These are phyloP conservation scores for Periphyllus acericola DNA, from an alignment of 2,888 invertebrate species.

Conservation along the genomic window DNA sequence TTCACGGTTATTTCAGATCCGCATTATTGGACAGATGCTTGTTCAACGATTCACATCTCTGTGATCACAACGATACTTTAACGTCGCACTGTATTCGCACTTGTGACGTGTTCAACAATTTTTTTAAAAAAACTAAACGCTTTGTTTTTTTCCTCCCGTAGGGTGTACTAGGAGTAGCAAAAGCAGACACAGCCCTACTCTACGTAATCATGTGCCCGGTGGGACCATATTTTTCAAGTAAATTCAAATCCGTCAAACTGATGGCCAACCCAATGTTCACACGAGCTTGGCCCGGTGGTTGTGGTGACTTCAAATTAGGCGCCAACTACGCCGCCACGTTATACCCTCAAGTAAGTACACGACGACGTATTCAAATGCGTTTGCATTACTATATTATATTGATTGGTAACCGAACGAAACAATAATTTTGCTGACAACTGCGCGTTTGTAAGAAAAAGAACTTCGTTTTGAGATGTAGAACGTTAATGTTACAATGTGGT, in stretches of 20 bases:
- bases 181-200: constrained; percentile 87
- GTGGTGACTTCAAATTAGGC: constrained; percentile 94
- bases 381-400: background rate
- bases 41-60: no score
- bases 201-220: constrained; percentile 94
- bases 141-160: constrained; percentile 68
- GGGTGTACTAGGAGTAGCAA: constrained; percentile 92
- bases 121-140: background rate
- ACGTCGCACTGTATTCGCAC: no score
- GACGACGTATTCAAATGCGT: background rate
- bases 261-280: constrained; percentile 91
- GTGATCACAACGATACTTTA: no score
- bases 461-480: no score
- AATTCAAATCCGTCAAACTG: constrained; percentile 80
- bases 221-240: constrained; percentile 84
- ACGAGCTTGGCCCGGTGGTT: constrained; percentile 91
- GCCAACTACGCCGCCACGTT: constrained; percentile 92
- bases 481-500: no score
- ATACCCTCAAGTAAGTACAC: constrained; percentile 72
- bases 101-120: background rate
- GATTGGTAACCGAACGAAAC: no score
- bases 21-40: no score
- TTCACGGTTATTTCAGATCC: no score
- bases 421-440: no score
- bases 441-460: no score